Evolutionary conservation across 1,140 invertebrate species (phyloP), one percentile per base, ranked within the genome.

Genomic region (Leptopilina clavipes): DNA sequence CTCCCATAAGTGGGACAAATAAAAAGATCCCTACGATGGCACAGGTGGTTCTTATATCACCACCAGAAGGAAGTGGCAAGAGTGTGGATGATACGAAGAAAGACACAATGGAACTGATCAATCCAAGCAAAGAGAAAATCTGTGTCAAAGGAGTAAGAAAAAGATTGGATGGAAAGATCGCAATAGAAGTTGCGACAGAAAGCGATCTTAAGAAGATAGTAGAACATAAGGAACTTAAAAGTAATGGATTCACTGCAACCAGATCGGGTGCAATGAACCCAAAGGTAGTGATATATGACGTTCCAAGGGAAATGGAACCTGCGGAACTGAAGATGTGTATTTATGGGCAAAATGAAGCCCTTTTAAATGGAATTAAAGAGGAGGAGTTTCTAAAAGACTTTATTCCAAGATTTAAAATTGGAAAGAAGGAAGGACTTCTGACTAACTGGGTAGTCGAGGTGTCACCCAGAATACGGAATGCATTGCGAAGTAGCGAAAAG

Each of bases 261-360:
- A 17, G 11, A 0, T 18, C 70, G 0, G 59, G 25, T 6, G 71
- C 43, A 12, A 31, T 71, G 1, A 76, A 54, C 7, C 76, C 79
- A 1, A 81, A 72, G 12, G 18, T 81, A 0, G 76, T 78, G 0
- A 14, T 78, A 0, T 78, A 71, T 54, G 79, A 81, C 65, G 74
- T 76, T 0, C 11, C 45, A 11, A 76, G 54, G 9, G 76, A 76
- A 0, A 8, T 81, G 11, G 17, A 44, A 8, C 37, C 17, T 1
- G 9, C 11, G 11, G 40, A 70, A 25, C 3, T 74, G 5, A 2
- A 0, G 9, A 37, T 48, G 0, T 9, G 3, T 0, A 70, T 70
- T 9, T 14, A 1, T 8, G 10, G 14, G 0, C 73, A 74, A 37
- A 74, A 74, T 14, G 19, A 18, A 3, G 0, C 2, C 0, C 14